Conservation (phyloP, 2,113 vertebrate genomes). For the Pandion haliaetus region DNA sequence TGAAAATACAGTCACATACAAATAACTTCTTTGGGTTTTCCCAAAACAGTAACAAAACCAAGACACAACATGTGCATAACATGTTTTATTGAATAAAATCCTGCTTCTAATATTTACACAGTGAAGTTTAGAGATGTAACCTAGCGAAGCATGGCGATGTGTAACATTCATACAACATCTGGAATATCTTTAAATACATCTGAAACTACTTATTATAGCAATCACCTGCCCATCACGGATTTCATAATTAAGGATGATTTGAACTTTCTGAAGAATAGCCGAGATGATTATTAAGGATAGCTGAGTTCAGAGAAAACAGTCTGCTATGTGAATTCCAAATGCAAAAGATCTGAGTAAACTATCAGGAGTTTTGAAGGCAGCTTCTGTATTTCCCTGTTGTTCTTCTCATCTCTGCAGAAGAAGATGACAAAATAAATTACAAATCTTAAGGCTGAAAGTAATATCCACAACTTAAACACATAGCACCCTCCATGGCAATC, state of each 20-base stretch:
- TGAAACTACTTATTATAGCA: constrained; percentile 20
- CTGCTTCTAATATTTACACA: constrained; percentile 53
- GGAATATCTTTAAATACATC: constrained; percentile 20
- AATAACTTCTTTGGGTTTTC: background rate
- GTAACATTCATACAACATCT: background rate
- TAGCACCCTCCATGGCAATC: background rate
- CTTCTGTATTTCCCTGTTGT: constrained; percentile 29
- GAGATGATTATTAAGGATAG: constrained; percentile 18
- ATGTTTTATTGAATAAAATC: constrained; percentile 69
- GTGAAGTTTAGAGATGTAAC: background rate
- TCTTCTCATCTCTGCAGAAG: constrained; percentile 66
- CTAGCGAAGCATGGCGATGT: background rate
- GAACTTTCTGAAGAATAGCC: constrained; percentile 24
- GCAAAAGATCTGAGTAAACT: constrained; percentile 1
- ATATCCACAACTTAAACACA: background rate
- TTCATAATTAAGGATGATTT: constrained; percentile 33
- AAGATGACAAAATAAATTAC: constrained; percentile 42
- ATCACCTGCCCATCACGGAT: constrained; percentile 38
- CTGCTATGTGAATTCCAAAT: constrained; percentile 17
- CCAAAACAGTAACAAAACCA: background rate
- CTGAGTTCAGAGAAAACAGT: constrained; percentile 49
- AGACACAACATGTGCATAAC: background rate
- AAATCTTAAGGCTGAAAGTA: background rate
- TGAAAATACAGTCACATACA: background rate
- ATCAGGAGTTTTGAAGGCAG: constrained; percentile 57